Evolutionary conservation across 2,888 invertebrate genomes (phyloP).

Genomic region (Eupithecia pulchellata): DNA sequence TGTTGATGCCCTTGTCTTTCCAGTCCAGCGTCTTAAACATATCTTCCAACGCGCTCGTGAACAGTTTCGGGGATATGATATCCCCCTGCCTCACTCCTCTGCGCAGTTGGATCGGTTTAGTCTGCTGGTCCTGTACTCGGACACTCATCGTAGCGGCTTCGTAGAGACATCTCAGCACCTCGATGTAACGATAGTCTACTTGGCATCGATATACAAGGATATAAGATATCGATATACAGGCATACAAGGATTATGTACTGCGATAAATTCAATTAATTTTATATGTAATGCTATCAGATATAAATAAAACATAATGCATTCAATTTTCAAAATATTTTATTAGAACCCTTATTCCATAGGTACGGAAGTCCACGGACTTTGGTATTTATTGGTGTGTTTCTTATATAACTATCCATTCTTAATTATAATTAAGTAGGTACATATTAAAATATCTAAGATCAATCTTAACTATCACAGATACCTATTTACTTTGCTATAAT

Average conservation of each 20-base stretch:
- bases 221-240: too few species aligned
- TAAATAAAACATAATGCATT: neutral
- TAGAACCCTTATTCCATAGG: neutral
- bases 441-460: neutral
- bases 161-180: too few species aligned
- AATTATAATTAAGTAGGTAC: neutral
- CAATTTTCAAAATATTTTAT: neutral
- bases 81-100: too few species aligned
- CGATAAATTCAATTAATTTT: neutral
- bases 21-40: too few species aligned
- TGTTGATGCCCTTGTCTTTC: too few species aligned
- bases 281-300: neutral
- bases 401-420: neutral
- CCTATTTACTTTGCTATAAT: conserved; percentile 4
- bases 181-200: too few species aligned
- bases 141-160: too few species aligned
- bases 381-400: neutral
- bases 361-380: neutral
- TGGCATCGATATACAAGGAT: too few species aligned
- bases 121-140: too few species aligned
- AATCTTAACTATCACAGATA: conserved; percentile 26
- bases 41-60: too few species aligned
- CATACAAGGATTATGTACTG: neutral
- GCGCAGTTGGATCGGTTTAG: too few species aligned
- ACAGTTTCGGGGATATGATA: too few species aligned